A percentile compares a stretch with the other conserved stretches of the same genome.
phyloP scores from a whole-genome alignment of 2,113 vertebrate genomes.

The Corydoras sp. region DNA sequence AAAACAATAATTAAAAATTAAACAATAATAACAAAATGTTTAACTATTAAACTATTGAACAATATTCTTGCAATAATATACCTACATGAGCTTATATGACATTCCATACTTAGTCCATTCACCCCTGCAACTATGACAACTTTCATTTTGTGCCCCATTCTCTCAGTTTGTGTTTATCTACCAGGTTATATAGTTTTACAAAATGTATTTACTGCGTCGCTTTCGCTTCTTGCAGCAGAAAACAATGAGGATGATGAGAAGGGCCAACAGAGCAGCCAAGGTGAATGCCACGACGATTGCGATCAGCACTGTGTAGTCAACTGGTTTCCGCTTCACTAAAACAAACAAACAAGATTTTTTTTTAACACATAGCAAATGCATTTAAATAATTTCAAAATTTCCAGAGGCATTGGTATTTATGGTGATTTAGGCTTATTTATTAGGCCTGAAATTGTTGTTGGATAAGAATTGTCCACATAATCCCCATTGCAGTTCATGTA shows the following conservation, averaged over 20 bases:
- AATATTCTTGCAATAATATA: no score
- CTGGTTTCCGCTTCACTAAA: conserved; percentile 31
- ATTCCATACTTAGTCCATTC: no score
- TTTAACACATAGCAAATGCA: not conserved
- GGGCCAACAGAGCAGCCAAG: conserved; percentile 53
- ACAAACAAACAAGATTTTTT: not conserved
- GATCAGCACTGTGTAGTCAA: conserved; percentile 63
- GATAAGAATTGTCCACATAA: no score
- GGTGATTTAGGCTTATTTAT: not conserved
- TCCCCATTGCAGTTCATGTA: no score
- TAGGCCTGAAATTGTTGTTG: not conserved
- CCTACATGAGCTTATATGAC: no score
- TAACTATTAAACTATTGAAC: no score
- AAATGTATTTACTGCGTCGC: conserved; percentile 50
- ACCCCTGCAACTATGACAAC: no score
- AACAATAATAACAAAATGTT: no score
- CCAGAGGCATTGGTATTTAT: not conserved
- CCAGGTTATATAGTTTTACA: not conserved
- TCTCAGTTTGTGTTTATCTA: no score
- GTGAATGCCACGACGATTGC: conserved; percentile 57
- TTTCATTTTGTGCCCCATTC: no score
- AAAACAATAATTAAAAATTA: no score
- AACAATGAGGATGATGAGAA: conserved; percentile 57
- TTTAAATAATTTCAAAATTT: no score
- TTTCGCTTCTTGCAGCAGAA: conserved; percentile 58